A percentile compares a stretch with the other conserved stretches of the same genome.
These are phyloP conservation scores for Papilio gigon DNA, from an alignment of 2,888 invertebrate species.

Conservation along the genomic window DNA sequence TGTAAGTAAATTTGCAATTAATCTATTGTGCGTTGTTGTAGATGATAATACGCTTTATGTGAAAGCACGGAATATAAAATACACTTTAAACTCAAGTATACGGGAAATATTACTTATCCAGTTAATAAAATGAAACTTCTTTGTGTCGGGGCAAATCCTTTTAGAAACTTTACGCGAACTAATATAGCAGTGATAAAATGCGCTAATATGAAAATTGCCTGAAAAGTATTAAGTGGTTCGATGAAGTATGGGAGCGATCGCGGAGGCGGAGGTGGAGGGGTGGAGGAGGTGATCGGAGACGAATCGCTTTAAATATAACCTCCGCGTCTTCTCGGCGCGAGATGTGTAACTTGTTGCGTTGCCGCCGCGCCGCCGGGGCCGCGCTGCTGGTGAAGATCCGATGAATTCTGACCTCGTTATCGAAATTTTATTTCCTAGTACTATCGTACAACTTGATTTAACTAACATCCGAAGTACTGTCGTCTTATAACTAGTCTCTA, in stretches of 20 bases:
- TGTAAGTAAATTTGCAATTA: too few relatives aligned
- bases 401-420: slow-evolving; percentile 29
- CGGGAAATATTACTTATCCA: slow-evolving; percentile 45
- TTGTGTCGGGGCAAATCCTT: slow-evolving; percentile 47
- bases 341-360: slow-evolving; percentile 76
- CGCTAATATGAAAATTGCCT: slow-evolving; percentile 54
- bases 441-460: neutral
- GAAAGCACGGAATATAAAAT: slow-evolving; percentile 14
- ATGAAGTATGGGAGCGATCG: slow-evolving; percentile 31
- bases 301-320: slow-evolving; percentile 68
- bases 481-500: too few relatives aligned
- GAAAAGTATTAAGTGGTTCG: slow-evolving; percentile 51
- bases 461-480: neutral
- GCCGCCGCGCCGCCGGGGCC: slow-evolving; percentile 40
- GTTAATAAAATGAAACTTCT: slow-evolving; percentile 49
- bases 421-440: neutral
- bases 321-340: slow-evolving; percentile 65
- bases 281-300: slow-evolving; percentile 59
- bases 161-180: slow-evolving; percentile 44
- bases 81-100: slow-evolving; percentile 41
- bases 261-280: slow-evolving; percentile 32
- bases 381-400: slow-evolving; percentile 30
- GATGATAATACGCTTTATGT: neutral
- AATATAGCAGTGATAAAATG: slow-evolving; percentile 50
- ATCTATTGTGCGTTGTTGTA: neutral